Conservation (phyloP, 2,113 vertebrate genomes). For the Tachuris rubrigastra region DNA sequence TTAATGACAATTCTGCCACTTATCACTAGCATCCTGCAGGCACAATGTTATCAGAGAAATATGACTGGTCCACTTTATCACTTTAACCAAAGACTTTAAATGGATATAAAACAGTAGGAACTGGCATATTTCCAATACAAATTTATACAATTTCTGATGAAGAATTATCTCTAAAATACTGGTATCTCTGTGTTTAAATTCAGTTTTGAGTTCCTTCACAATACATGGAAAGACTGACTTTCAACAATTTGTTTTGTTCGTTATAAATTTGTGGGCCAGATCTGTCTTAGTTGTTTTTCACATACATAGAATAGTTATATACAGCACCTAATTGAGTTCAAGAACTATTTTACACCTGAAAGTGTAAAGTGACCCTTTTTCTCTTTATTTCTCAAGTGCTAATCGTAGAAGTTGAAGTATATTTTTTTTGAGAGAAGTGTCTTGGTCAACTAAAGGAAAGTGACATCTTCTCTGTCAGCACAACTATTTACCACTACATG, state of each 20-base stretch:
- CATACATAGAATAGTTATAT: background rate
- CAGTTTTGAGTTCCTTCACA: background rate
- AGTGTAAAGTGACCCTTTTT: rapidly evolving
- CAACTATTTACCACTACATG: background rate
- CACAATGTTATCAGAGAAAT: constrained; percentile 72
- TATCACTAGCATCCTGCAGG: constrained; percentile 69
- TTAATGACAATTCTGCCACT: constrained; percentile 77
- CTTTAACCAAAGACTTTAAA: constrained; percentile 20
- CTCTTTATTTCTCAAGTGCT: background rate
- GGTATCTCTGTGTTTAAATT: background rate
- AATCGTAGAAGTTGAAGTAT: background rate
- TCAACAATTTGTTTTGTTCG: background rate
- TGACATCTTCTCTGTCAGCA: background rate
- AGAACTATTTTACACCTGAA: background rate
- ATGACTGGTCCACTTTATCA: constrained; percentile 70
- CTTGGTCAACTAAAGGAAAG: background rate
- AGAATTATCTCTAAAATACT: background rate
- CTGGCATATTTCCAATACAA: constrained; percentile 9
- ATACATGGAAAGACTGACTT: background rate
- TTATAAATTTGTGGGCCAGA: background rate
- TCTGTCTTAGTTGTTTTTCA: background rate
- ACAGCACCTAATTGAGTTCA: background rate
- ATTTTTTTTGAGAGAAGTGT: background rate
- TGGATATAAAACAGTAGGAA: constrained; percentile 26
- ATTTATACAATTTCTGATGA: constrained; percentile 25